Evolutionary conservation across 2,797 vertebrate genomes (phyloP).

Genomic region (Bucorvus abyssinicus): DNA sequence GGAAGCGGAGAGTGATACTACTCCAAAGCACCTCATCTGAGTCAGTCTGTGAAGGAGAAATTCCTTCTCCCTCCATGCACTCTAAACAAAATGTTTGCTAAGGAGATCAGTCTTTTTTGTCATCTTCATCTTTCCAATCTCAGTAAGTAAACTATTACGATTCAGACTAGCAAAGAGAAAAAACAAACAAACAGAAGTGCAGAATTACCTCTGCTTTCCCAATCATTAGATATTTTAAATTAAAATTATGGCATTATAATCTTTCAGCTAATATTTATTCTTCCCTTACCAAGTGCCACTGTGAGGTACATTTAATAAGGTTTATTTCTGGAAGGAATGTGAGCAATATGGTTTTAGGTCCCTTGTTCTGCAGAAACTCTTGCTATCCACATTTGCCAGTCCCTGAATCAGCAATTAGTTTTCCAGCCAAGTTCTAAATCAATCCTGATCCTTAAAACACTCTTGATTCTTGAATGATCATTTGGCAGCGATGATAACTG

Average conservation of each 20-base stretch:
- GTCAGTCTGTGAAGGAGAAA: neutral
- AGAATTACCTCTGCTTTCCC: neutral
- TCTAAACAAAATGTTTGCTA: neutral
- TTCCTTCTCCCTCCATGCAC: neutral
- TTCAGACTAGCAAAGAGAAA: neutral
- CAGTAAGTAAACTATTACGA: neutral
- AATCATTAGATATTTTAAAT: conserved; percentile 11
- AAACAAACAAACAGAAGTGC: neutral
- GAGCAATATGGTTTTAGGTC: neutral
- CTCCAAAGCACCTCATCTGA: neutral
- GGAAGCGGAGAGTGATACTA: neutral
- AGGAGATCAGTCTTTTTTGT: neutral
- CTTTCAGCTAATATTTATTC: neutral
- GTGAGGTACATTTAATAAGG: neutral
- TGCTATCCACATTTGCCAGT: neutral
- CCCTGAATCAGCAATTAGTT: neutral
- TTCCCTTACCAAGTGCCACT: neutral
- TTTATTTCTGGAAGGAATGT: neutral
- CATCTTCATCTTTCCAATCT: neutral
- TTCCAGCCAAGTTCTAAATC: neutral
- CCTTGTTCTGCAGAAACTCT: neutral
- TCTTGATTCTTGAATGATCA: neutral
- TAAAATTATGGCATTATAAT: neutral
- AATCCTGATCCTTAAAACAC: neutral
- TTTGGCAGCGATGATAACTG: neutral